phyloP scores from a whole-genome alignment of 2,888 invertebrate species.

The Melanophora roralis region DNA sequence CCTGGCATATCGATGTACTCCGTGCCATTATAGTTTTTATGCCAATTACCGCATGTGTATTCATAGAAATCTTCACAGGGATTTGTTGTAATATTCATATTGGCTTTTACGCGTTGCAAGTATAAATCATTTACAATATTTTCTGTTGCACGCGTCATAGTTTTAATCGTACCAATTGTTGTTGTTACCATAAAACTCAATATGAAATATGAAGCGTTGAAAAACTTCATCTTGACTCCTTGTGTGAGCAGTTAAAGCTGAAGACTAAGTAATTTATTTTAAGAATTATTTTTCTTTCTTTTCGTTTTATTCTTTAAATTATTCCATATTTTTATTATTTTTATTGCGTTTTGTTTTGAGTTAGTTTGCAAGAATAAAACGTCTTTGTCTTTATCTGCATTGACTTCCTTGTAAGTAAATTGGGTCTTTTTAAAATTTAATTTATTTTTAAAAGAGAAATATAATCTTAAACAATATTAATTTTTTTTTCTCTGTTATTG shows the following conservation, averaged over 20 bases:
- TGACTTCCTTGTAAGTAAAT: constrained; percentile 40
- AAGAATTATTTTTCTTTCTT: constrained; percentile 6
- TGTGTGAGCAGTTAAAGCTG: constrained; percentile 34
- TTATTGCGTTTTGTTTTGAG: not conserved
- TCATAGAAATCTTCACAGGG: constrained; percentile 71
- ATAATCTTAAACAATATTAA: constrained; percentile 34
- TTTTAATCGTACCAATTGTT: not conserved
- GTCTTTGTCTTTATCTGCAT: constrained; percentile 51
- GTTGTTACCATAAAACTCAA: constrained; percentile 11
- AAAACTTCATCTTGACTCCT: constrained; percentile 38
- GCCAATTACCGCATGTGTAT: constrained; percentile 71
- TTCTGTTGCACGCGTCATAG: not conserved
- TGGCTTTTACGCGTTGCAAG: constrained; percentile 64
- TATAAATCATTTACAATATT: constrained; percentile 58
- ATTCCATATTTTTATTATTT: not conserved
- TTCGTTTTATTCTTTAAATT: not conserved
- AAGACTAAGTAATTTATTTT: constrained; percentile 55
- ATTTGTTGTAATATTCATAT: constrained; percentile 65
- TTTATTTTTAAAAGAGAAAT: constrained; percentile 2
- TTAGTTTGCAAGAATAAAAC: constrained; percentile 34
- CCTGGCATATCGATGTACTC: constrained; percentile 71
- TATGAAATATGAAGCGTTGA: constrained; percentile 13
- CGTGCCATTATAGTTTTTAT: constrained; percentile 63
- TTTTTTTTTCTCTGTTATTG: constrained; percentile 33
- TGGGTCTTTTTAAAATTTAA: constrained; percentile 18